A percentile compares a stretch with the other conserved stretches of the same genome.
phyloP scores from a whole-genome alignment of 1,140 invertebrate species.

The Streblospio benedicti region DNA sequence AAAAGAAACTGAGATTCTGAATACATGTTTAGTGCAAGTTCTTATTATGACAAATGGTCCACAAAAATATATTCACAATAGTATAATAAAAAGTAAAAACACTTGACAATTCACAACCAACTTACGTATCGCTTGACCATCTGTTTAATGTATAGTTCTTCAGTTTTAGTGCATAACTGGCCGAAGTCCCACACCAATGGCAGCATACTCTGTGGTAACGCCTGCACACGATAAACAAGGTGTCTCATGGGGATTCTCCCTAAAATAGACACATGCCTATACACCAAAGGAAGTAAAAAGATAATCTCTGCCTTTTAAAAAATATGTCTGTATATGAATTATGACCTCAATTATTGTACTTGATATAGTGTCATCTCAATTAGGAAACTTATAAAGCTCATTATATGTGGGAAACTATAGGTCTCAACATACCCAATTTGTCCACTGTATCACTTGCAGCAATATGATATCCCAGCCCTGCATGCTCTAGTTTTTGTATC shows the following conservation, averaged over 20 bases:
- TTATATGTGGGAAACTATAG: too few species aligned
- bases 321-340: too few species aligned
- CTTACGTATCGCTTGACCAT: slow-evolving; percentile 32
- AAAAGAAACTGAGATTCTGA: too few species aligned
- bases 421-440: slow-evolving; percentile 32
- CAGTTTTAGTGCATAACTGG: slow-evolving; percentile 27
- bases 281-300: too few species aligned
- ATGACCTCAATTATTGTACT: too few species aligned
- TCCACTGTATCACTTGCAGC: slow-evolving; percentile 32
- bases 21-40: too few species aligned
- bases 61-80: too few species aligned
- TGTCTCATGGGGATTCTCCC: slow-evolving; percentile 37
- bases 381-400: too few species aligned
- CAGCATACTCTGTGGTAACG: slow-evolving; percentile 36
- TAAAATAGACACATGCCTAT: slow-evolving; percentile 13
- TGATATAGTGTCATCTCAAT: too few species aligned
- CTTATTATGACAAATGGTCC: too few species aligned
- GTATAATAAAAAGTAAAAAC: neutral
- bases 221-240: slow-evolving; percentile 38
- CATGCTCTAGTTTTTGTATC: slow-evolving; percentile 35
- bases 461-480: slow-evolving; percentile 38
- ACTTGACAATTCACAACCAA: neutral
- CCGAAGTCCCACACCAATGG: slow-evolving; percentile 43
- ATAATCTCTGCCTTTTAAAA: too few species aligned
- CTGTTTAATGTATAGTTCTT: slow-evolving; percentile 35